These are phyloP conservation scores for Drosophila sproati DNA, from an alignment of 1,140 invertebrate genomes.

Conservation along the genomic window DNA sequence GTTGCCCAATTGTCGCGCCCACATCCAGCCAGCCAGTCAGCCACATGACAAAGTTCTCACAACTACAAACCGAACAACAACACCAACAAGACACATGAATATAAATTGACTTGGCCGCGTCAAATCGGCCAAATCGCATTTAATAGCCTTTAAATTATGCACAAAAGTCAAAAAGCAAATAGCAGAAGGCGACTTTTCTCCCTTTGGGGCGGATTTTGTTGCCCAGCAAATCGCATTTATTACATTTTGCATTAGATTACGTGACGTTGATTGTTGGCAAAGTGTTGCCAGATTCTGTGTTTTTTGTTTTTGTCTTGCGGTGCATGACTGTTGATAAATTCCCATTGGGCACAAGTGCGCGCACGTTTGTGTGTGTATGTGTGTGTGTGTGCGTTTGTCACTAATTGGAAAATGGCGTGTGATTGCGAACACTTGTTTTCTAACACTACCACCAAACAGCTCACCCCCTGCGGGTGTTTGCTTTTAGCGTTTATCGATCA, in stretches of 20 bases:
- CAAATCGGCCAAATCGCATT: conserved; percentile 47
- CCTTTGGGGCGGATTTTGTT: conserved; percentile 5
- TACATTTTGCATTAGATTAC: conserved; percentile 76
- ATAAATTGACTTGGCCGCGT: conserved; percentile 58
- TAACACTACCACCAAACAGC: conserved; percentile 4
- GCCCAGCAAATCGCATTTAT: conserved; percentile 62
- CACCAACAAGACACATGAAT: conserved; percentile 47
- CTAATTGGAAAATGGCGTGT: conserved; percentile 80
- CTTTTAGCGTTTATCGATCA: conserved; percentile 74
- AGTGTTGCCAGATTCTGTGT: conserved; percentile 51
- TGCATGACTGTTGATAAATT: conserved; percentile 47
- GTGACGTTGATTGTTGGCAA: conserved; percentile 60
- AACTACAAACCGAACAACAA: conserved; percentile 6
- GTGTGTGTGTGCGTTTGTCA: conserved; percentile 13
- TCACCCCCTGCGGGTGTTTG: conserved; percentile 40
- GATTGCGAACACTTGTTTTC: conserved; percentile 71
- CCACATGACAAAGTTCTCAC: conserved; percentile 66
- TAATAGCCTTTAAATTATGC: conserved; percentile 67
- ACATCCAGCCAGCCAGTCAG: conserved; percentile 1
- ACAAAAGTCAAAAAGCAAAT: conserved; percentile 65
- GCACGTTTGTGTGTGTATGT: not conserved
- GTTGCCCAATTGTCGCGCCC: conserved; percentile 20
- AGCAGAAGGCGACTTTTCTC: conserved; percentile 32
- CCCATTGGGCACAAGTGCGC: conserved; percentile 4
- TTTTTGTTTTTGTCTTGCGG: conserved; percentile 7